Evolutionary conservation across 2,888 invertebrate genomes (phyloP).

Genomic region (Orthosia incerta): DNA sequence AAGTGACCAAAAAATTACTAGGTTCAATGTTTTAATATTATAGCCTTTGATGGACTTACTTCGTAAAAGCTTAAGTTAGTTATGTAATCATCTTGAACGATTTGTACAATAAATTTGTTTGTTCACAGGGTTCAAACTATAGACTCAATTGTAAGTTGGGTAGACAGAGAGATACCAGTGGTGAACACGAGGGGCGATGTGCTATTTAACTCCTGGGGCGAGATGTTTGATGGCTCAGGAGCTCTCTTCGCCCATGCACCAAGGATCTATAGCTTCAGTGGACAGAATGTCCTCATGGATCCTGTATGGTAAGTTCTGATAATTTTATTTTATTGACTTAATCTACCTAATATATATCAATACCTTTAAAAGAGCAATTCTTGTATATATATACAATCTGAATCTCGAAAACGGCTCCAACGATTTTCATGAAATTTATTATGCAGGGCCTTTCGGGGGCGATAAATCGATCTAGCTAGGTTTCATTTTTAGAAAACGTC

Average conservation of each 20-base stretch:
- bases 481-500: too few relatives aligned
- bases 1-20: neutral
- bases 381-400: too few relatives aligned
- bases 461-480: too few relatives aligned
- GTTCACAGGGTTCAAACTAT: conserved; percentile 95
- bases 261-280: conserved; percentile 98
- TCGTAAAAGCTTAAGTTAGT: neutral
- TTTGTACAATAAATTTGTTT: neutral
- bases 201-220: conserved; percentile 98
- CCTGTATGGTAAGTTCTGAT: conserved; percentile 93
- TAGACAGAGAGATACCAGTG: conserved; percentile 97
- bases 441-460: too few relatives aligned
- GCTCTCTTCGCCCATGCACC: conserved; percentile 96
- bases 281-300: conserved; percentile 97
- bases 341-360: too few relatives aligned
- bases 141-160: conserved; percentile 97
- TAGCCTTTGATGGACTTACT: too few relatives aligned
- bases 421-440: too few relatives aligned
- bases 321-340: too few relatives aligned
- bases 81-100: neutral
- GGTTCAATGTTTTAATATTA: neutral
- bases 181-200: conserved; percentile 97
- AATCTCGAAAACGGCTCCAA: too few relatives aligned
- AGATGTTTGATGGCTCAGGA: conserved; percentile 97
- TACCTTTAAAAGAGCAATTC: too few relatives aligned